A percentile compares a stretch with the other conserved stretches of the same genome.
These are phyloP conservation scores for Zootoca vivipara DNA, from an alignment of 2,113 vertebrate species.

Conservation along the genomic window DNA sequence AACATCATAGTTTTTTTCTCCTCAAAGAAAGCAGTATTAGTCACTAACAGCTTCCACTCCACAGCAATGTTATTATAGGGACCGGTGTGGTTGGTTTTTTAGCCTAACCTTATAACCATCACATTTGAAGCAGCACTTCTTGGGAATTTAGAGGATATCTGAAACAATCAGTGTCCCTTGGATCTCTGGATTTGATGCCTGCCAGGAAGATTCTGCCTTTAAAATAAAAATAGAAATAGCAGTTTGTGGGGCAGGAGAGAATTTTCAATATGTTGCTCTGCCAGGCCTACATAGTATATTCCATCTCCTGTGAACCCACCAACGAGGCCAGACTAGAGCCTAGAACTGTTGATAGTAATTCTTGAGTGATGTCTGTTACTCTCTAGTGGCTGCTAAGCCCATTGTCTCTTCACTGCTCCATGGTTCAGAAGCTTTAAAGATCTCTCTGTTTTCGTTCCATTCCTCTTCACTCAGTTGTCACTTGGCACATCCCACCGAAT, in stretches of 20 bases:
- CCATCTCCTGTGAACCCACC: slow-evolving; percentile 46
- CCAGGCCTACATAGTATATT: slow-evolving; percentile 30
- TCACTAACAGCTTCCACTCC: neutral
- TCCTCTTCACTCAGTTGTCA: slow-evolving; percentile 38
- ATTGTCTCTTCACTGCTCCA: slow-evolving; percentile 35
- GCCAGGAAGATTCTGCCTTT: slow-evolving; percentile 52
- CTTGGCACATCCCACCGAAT: slow-evolving; percentile 55
- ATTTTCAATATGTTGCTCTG: slow-evolving; percentile 2
- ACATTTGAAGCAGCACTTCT: neutral
- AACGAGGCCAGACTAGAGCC: slow-evolving; percentile 49
- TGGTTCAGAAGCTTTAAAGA: slow-evolving; percentile 63
- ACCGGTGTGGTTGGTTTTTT: neutral
- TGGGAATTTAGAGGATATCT: slow-evolving; percentile 24
- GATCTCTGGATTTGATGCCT: slow-evolving; percentile 46
- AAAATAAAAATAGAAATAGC: slow-evolving; percentile 31
- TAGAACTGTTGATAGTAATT: slow-evolving; percentile 44
- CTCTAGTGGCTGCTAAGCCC: neutral
- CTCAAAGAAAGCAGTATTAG: slow-evolving; percentile 4
- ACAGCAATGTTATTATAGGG: neutral
- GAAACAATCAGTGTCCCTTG: slow-evolving; percentile 23
- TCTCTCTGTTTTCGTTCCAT: neutral
- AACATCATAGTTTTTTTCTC: neutral
- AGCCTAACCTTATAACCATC: neutral
- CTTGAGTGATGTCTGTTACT: slow-evolving; percentile 43
- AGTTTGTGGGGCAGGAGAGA: neutral